phyloP scores from a whole-genome alignment of 2,888 invertebrate genomes.

The Eupithecia abbreviata region DNA sequence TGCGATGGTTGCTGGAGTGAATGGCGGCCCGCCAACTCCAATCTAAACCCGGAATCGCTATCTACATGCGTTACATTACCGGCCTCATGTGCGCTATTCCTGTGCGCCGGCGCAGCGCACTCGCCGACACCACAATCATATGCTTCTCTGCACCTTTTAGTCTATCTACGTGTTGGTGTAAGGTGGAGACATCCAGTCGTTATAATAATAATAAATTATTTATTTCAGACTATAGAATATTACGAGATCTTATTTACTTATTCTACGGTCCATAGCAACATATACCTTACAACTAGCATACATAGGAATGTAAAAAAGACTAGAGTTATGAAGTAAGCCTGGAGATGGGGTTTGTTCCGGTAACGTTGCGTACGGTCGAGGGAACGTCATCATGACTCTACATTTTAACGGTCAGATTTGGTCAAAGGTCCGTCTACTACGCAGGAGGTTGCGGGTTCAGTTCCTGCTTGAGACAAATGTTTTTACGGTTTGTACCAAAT shows the following conservation, averaged over 20 bases:
- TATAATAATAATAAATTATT: not conserved
- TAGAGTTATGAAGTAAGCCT: not conserved
- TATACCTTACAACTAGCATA: no score
- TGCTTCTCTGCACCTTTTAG: not conserved
- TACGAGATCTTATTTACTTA: no score
- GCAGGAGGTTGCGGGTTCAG: no score
- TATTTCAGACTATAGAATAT: no score
- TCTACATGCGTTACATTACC: not conserved
- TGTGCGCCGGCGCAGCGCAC: not conserved
- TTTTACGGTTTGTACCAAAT: no score
- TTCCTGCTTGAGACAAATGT: no score
- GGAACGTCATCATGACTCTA: conserved; percentile 18
- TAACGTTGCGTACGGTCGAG: not conserved
- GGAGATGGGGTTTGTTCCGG: not conserved
- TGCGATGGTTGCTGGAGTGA: conserved; percentile 31
- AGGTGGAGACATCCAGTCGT: not conserved
- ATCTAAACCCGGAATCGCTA: conserved; percentile 17
- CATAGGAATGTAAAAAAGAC: no score
- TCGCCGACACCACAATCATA: not conserved
- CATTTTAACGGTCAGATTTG: not conserved
- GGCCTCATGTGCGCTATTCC: not conserved
- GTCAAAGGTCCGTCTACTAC: no score
- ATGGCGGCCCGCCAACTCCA: conserved; percentile 55
- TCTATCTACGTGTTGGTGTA: not conserved
- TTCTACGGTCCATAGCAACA: no score